Base-by-base conservation (phyloP, 2,888 invertebrate species). In the Platycheirus rosarum region DNA sequence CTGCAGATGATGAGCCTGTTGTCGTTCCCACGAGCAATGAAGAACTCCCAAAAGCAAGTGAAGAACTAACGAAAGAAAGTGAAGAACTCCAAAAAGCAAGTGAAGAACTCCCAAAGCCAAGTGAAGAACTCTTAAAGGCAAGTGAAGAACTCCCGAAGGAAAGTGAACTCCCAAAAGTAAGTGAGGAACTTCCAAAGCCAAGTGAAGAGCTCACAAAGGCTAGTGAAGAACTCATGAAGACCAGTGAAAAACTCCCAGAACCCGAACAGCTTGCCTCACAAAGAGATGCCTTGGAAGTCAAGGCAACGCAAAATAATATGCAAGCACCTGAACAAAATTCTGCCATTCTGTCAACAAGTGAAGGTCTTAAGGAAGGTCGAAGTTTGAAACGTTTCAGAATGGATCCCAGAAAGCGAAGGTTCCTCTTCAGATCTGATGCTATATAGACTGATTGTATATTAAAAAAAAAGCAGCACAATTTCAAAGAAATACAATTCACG, bases 361-460 rank as follows among this genome's bases (percentile, higher is more conserved):
- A 90, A 60, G 90, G 91, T 23, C 89, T 90, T 62, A 85, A 90
- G 63, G 90, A 90, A 85, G 89, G 91, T 3, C 88, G 91, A 70
- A 90, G 89, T 23, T 88, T 91, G 84, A 88, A 89, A 55, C 90
- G 89, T 80, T 82, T 84, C 18, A 88, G 88, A 70, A 88, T 91
- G 86, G 90, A 91, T 85, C 90, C 92, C 14, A 90, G 91, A 57
- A 91, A 92, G 78, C 90, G 92, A 68, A 88, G 90, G 51, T 91
- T 90, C 85, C 87, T 91, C n/a, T 90, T 90, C 85, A 88, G 88
- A 77, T 86, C 91, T 60, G 90, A 90, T 86, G 88, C 88, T 80
- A 89, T 89, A 66, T 89, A 89, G 86, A 85, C 84, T 85, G 68
- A 84, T 53, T 57, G 60, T 82, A 76, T 55, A 63, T 44, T 77